Evolutionary conservation across 2,797 vertebrate species (phyloP).

Genomic region (Thaleichthys pacificus): DNA sequence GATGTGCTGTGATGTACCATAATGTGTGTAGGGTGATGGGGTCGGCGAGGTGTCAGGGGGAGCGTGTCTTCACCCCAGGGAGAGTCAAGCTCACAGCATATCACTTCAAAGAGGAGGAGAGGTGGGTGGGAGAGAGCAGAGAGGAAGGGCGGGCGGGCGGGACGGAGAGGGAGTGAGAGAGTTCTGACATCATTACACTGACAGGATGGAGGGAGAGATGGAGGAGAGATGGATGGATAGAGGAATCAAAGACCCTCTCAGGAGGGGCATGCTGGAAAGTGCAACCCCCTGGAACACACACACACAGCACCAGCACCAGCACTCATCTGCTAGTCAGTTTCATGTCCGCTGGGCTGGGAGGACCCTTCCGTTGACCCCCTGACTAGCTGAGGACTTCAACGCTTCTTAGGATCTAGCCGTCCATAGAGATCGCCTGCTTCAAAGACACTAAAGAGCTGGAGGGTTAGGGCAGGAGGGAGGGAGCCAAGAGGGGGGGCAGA

Average conservation of each 20-base stretch:
- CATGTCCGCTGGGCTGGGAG: neutral
- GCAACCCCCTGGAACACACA: too few species aligned
- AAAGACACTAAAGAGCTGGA: neutral
- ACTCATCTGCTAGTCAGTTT: constrained; percentile 1
- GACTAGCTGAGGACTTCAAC: neutral
- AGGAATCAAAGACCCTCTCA: neutral
- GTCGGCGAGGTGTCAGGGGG: too few species aligned
- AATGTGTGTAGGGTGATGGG: too few species aligned
- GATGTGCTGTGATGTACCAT: too few species aligned
- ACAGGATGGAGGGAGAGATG: neutral
- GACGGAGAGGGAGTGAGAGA: neutral
- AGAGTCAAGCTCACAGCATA: neutral
- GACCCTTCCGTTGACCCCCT: neutral
- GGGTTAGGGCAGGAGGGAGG: neutral
- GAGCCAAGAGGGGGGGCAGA: neutral
- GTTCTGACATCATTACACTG: neutral
- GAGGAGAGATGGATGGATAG: neutral
- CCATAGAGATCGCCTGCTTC: neutral
- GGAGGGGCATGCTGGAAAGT: too few species aligned
- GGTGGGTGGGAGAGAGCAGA: neutral
- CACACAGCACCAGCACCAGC: neutral
- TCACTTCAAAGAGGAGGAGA: constrained; percentile 1
- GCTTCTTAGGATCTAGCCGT: neutral
- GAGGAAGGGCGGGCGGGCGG: neutral
- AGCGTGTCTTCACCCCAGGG: too few species aligned